Evolutionary conservation across 53 echinoderm and acorn worm species (phyloP).

Genomic region (Astropecten irregularis): DNA sequence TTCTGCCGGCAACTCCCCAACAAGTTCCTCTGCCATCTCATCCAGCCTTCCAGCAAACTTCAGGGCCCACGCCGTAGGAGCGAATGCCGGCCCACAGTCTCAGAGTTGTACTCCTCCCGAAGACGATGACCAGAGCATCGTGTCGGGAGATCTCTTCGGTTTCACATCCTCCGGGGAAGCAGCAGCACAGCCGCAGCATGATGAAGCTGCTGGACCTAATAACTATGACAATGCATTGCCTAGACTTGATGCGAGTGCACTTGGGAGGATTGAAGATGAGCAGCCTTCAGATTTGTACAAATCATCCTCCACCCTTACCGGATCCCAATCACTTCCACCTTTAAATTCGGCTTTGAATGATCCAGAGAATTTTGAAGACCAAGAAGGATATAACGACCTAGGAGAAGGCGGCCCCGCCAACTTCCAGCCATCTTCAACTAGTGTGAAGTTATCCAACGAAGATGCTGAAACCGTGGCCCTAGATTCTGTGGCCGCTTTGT

Average conservation of each 20-base stretch:
- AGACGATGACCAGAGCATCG: not conserved
- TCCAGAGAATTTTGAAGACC: not conserved
- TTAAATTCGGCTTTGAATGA: not conserved
- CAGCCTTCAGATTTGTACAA: not conserved
- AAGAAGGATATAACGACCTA: not conserved
- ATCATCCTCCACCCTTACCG: conserved; percentile 19
- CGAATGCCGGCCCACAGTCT: not conserved
- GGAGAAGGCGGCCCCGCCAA: not conserved
- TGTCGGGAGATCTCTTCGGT: not conserved
- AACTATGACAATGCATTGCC: not conserved
- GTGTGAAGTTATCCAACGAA: not conserved
- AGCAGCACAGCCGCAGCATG: not conserved
- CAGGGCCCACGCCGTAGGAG: conserved; percentile 16
- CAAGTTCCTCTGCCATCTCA: not conserved
- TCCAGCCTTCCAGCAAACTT: conserved; percentile 60
- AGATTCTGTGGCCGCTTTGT: too few species aligned
- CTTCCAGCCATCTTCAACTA: not conserved
- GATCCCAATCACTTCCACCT: conserved; percentile 2
- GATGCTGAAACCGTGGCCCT: not conserved
- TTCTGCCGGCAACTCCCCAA: not conserved
- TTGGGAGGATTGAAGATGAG: not conserved
- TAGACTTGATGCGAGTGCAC: not conserved
- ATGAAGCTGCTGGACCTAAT: not conserved
- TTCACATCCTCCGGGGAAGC: not conserved
- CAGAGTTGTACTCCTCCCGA: not conserved